A percentile compares a stretch with the other conserved stretches of the same genome.
Conservation (phyloP, 2,888 invertebrate species). For the Drosophila macrospina region DNA sequence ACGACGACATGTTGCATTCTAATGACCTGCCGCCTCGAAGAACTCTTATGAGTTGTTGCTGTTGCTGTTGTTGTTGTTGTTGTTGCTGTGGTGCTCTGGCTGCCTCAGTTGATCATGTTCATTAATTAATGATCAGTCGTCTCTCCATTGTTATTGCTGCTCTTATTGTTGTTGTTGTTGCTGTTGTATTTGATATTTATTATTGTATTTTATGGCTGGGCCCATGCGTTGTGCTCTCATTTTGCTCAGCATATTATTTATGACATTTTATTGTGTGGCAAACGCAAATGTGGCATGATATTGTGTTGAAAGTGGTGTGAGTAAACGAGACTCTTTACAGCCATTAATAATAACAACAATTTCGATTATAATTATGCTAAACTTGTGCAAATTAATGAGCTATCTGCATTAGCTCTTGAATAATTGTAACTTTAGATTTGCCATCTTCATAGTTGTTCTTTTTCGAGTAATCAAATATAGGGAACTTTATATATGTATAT, state of each 20-base stretch:
- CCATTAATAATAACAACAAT: conserved; percentile 13
- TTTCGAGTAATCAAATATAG: too few relatives aligned
- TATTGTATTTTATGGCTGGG: conserved; percentile 74
- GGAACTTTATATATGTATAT: too few relatives aligned
- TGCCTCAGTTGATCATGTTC: conserved; percentile 74
- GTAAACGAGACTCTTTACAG: conserved; percentile 25
- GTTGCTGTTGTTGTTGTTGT: conserved; percentile 17
- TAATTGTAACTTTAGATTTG: too few relatives aligned
- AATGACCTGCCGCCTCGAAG: conserved; percentile 59
- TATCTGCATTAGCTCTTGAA: too few relatives aligned
- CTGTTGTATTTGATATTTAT: conserved; percentile 66
- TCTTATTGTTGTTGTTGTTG: conserved; percentile 25
- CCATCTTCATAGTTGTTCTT: too few relatives aligned
- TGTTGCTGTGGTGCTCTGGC: conserved; percentile 22
- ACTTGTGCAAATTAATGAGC: not conserved
- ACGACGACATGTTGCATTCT: conserved; percentile 81
- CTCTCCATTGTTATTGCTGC: conserved; percentile 33
- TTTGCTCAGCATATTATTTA: conserved; percentile 68
- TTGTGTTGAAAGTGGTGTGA: conserved; percentile 13
- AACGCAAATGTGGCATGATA: conserved; percentile 57
- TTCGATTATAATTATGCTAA: conserved; percentile 29
- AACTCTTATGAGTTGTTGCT: conserved; percentile 50
- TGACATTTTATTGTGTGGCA: conserved; percentile 79
- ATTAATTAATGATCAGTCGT: conserved; percentile 80
- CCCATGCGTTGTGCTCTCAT: conserved; percentile 70